Evolutionary conservation across 2,113 vertebrate genomes (phyloP), one percentile per base, ranked within the genome.

Genomic region (Pseudorhombus dupliciocellatus): DNA sequence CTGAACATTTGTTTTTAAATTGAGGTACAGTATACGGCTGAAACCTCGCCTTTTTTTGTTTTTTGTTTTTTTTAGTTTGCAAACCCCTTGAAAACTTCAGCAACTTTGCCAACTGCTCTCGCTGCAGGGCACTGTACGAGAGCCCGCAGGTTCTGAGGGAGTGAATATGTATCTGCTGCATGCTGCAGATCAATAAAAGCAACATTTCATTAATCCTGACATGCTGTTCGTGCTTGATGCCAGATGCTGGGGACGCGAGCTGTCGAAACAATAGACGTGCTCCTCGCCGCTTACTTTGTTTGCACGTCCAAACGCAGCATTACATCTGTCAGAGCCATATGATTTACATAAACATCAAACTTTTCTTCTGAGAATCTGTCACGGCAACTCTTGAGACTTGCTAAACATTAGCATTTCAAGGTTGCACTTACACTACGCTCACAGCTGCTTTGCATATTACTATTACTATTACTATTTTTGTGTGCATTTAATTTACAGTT

Each of bases 331-430:
- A 91, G 78, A 72, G 31, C 73, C 84, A 84, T 73, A 79, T 76
- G 85, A 92, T 93, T 92, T 92, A 87, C 91, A 93, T 90, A 89
- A 92, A 90, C 88, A 92, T 93, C 90, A 92, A 89, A 82, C 84
- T 84, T 75, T 80, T 77, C 69, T 80, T 77, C 60, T 60, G 77
- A 89, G 70, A 87, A 87, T 89, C 88, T 91, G 91, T 91, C 88
- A 91, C 61, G 59, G 72, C 75, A 90, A 89, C 88, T 89, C 88
- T 86, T 84, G 86, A 91, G 88, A 89, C 82, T 70, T 51, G 78
- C 64, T 73, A 80, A 83, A 71, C 83, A 92, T 93, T 92, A 84
- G 85, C 90, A 93, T 92, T 90, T 91, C 87, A 91, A 92, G 87
- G 90, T 76, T 89, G 65, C 83, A 84, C 91, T 92, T 89, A 91